Base-by-base conservation (phyloP, 2,888 invertebrate genomes). In the Neocrepidodera transversa region DNA sequence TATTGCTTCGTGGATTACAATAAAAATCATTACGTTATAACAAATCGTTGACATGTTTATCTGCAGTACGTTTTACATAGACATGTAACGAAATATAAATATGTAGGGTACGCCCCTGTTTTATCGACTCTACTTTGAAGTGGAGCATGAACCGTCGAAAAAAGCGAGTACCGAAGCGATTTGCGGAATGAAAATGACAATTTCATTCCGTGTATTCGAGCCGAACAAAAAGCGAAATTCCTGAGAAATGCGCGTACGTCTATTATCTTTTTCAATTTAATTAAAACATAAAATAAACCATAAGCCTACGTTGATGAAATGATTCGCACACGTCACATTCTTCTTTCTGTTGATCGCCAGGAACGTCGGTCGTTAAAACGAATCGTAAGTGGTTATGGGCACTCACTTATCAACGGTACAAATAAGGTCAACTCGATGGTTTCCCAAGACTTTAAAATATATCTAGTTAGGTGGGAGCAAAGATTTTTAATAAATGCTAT, bases 241-340 rank as follows among this genome's bases (percentile, higher is more conserved):
- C 66, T 16, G 54, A 55, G 63, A 65, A 66, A 69, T 67, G 69
- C 70, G 66, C 67, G 68, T 66, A 71, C 70, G 67, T 69, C 74
- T 71, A 74, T 75, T 74, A 73, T 72, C 74, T 76, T 76, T 75
- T 76, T 76, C 73, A 62, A 69, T 72, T 76, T 77, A 77, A 77
- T 77, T 77, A 77, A 76, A 76, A 76, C 76, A 76, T 76, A 76
- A 76, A 77, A 76, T 76, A 72, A n/a, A 72, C 71, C 71, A 71
- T 74, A 75, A 73, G 73, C 70, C 58, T 66, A 68, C 67, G 67
- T 69, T 62, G 66, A 64, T 67, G 58, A 68, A 66, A 72, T 70
- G 63, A 63, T 66, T 70, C 66, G 71, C 67, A 67, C 66, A 64
- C 68, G 63, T 67, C 62, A 65, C 56, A 70, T 70, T 63, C 64